Conservation (phyloP, 2,113 vertebrate genomes). For the Danionella cerebrum region DNA sequence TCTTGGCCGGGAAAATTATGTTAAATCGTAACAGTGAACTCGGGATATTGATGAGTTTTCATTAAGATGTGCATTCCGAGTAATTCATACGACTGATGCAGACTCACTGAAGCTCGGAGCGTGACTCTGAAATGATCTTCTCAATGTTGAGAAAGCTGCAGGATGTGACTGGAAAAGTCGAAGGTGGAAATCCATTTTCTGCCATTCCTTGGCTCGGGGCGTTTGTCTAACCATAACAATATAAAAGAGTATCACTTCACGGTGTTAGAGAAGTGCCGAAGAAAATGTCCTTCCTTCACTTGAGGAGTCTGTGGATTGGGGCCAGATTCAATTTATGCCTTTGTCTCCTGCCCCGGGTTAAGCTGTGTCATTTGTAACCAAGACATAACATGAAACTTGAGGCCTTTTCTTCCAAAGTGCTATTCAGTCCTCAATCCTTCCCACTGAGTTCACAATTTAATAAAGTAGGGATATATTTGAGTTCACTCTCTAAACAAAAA, state of each 20-base stretch:
- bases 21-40: background rate
- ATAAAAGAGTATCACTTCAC: slow-evolving; percentile 52
- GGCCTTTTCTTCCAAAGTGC: slow-evolving; percentile 41
- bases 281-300: slow-evolving; percentile 40
- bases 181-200: slow-evolving; percentile 52
- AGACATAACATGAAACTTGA: slow-evolving; percentile 46
- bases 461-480: slow-evolving; percentile 50
- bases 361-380: slow-evolving; percentile 38
- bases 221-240: slow-evolving; percentile 49
- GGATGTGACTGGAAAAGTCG: slow-evolving; percentile 28
- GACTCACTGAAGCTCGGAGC: background rate
- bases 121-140: slow-evolving; percentile 8
- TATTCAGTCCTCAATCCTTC: slow-evolving; percentile 28
- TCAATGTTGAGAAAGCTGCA: background rate
- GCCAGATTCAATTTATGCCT: slow-evolving; percentile 38
- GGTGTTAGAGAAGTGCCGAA: slow-evolving; percentile 48
- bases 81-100: slow-evolving; percentile 13
- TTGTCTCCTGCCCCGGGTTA: slow-evolving; percentile 35
- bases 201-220: slow-evolving; percentile 42
- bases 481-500: slow-evolving; percentile 25
- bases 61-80: slow-evolving; percentile 33
- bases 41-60: slow-evolving; percentile 30
- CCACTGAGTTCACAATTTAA: slow-evolving; percentile 43
- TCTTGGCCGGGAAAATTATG: slow-evolving; percentile 11
- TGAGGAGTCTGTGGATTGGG: slow-evolving; percentile 33